Conservation (phyloP, 2,797 vertebrate species). For the Sebastes matsubarae region DNA sequence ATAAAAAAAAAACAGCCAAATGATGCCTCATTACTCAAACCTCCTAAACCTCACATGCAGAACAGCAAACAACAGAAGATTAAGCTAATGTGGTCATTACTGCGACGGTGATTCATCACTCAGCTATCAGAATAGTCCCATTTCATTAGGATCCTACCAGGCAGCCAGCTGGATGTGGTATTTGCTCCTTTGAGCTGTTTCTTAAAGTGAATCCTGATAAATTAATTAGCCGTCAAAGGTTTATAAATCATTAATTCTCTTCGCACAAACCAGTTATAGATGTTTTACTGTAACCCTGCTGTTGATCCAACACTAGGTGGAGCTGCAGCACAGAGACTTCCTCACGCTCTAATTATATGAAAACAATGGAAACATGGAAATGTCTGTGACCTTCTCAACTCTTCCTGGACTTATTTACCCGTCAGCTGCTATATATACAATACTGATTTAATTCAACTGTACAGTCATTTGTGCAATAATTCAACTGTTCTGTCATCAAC, state of each 20-base stretch:
- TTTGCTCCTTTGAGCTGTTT: background rate
- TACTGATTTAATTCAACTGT: fast-evolving
- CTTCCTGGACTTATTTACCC: no score
- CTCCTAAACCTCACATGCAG: background rate
- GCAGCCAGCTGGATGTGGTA: conserved; percentile 1
- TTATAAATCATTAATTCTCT: background rate
- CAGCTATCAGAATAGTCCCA: background rate
- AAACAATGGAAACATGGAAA: background rate
- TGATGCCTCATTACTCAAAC: background rate
- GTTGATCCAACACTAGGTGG: conserved; percentile 40
- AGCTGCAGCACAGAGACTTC: conserved; percentile 30
- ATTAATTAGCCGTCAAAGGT: background rate
- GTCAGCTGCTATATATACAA: no score
- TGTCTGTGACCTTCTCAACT: background rate
- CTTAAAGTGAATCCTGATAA: background rate
- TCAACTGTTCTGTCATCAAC: no score
- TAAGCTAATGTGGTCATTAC: conserved; percentile 20
- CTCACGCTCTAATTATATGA: background rate
- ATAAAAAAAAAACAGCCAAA: background rate
- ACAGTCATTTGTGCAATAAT: no score
- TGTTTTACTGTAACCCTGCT: background rate
- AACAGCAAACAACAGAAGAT: conserved; percentile 18
- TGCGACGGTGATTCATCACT: background rate
- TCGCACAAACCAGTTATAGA: background rate
- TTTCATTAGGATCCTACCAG: conserved; percentile 2